phyloP scores from a whole-genome alignment of 2,888 invertebrate genomes.

The Agriotes lineatus region DNA sequence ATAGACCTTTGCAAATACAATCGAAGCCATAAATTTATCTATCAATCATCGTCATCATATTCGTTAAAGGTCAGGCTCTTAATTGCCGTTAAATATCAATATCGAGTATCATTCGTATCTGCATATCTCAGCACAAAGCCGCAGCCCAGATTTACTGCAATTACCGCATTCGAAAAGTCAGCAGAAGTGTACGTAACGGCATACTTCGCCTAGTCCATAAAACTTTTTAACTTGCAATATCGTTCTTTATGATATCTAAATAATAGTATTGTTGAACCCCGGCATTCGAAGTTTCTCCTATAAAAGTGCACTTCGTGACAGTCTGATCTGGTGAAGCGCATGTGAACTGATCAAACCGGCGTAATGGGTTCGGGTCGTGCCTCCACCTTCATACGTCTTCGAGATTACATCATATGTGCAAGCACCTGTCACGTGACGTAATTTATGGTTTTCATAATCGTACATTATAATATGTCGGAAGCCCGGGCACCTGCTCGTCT shows the following conservation, averaged over 20 bases:
- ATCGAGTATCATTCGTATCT: neutral
- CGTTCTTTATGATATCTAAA: conserved; percentile 43
- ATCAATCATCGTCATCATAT: neutral
- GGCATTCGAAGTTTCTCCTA: conserved; percentile 40
- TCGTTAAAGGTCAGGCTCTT: conserved; percentile 1
- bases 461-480: conserved; percentile 51
- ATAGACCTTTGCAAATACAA: too few relatives aligned
- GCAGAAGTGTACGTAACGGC: conserved; percentile 9
- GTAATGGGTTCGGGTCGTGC: conserved; percentile 52
- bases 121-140: neutral
- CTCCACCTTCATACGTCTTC: conserved; percentile 51
- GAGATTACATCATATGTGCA: conserved; percentile 55
- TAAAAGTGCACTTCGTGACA: conserved; percentile 48
- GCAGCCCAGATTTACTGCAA: conserved; percentile 20
- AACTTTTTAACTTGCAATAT: conserved; percentile 31
- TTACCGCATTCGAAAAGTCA: conserved; percentile 35
- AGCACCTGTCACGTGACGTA: conserved; percentile 56
- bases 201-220: conserved; percentile 18
- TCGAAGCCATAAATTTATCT: too few relatives aligned
- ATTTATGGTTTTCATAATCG: conserved; percentile 54
- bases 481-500: conserved; percentile 51
- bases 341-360: conserved; percentile 50
- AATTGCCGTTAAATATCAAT: conserved; percentile 17
- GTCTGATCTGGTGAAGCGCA: conserved; percentile 49
- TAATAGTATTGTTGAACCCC: conserved; percentile 44